These are phyloP conservation scores for Steatocranus sp. DNA, from an alignment of 2,797 vertebrate species.

Conservation along the genomic window DNA sequence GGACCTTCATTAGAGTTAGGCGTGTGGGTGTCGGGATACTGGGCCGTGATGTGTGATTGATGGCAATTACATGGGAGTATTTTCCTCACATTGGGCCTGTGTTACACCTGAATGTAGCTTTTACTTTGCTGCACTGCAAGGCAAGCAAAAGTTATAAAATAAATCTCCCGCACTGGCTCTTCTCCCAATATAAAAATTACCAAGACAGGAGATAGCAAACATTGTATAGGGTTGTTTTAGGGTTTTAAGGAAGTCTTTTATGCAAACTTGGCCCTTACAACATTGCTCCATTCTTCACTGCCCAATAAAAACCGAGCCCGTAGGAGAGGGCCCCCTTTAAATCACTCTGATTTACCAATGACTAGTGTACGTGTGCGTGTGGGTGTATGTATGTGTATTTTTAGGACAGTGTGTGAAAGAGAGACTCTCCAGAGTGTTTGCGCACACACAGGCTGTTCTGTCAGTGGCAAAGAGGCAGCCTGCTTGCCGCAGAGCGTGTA, in stretches of 20 bases:
- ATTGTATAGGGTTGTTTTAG: conserved; percentile 25
- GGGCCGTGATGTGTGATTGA: conserved; percentile 11
- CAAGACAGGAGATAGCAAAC: background rate
- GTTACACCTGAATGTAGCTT: background rate
- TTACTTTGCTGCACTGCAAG: background rate
- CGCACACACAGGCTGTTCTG: background rate
- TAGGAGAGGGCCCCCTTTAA: conserved; percentile 50
- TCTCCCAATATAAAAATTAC: conserved; percentile 4
- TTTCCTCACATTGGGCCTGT: background rate
- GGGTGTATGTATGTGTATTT: conserved; percentile 22
- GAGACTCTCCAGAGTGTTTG: conserved; percentile 27
- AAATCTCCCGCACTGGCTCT: background rate
- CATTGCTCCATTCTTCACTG: conserved; percentile 66
- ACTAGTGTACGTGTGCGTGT: background rate
- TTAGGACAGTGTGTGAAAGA: conserved; percentile 11
- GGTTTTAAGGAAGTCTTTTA: conserved; percentile 62
- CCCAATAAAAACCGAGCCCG: conserved; percentile 66
- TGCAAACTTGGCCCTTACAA: conserved; percentile 63
- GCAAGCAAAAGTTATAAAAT: background rate
- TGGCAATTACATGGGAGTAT: background rate
- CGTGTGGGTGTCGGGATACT: background rate
- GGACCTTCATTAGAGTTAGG: conserved; percentile 16
- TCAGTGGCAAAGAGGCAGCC: conserved; percentile 31
- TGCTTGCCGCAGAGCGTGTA: conserved; percentile 60
- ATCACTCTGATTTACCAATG: conserved; percentile 69